phyloP scores from a whole-genome alignment of 2,113 vertebrate species.

The Alligator mississippiensis region DNA sequence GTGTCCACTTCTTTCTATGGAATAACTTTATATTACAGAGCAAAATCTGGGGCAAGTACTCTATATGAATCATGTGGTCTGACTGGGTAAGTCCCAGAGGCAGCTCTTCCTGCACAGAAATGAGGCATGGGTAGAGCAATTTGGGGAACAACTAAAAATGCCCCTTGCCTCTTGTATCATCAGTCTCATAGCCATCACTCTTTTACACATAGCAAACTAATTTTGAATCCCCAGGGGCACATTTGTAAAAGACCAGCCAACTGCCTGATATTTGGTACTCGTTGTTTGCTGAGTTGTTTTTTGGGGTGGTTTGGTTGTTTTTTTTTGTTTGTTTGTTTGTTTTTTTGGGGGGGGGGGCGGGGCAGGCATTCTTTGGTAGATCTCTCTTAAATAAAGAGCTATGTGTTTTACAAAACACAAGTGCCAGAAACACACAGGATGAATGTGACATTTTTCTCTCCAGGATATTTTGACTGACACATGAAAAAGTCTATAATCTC shows the following conservation, averaged over 20 bases:
- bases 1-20: too few species aligned
- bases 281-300: not conserved
- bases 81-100: not conserved
- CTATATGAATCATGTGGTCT: too few species aligned
- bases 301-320: too few species aligned
- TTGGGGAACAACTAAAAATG: too few species aligned
- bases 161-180: conserved; percentile 37
- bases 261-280: conserved; percentile 57
- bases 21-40: too few species aligned
- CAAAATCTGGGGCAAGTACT: too few species aligned
- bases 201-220: conserved; percentile 64
- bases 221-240: conserved; percentile 64
- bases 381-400: conserved; percentile 69
- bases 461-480: conserved; percentile 73
- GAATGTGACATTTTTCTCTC: conserved; percentile 74
- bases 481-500: conserved; percentile 69
- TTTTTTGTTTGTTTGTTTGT: too few species aligned
- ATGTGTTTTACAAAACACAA: conserved; percentile 67
- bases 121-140: not conserved
- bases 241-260: conserved; percentile 60
- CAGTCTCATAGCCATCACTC: conserved; percentile 58
- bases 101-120: conserved; percentile 1
- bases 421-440: conserved; percentile 58
- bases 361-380: conserved; percentile 47
- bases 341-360: too few species aligned